Conservation (phyloP, 1,140 invertebrate species). For the Asbolus verrucosus region DNA sequence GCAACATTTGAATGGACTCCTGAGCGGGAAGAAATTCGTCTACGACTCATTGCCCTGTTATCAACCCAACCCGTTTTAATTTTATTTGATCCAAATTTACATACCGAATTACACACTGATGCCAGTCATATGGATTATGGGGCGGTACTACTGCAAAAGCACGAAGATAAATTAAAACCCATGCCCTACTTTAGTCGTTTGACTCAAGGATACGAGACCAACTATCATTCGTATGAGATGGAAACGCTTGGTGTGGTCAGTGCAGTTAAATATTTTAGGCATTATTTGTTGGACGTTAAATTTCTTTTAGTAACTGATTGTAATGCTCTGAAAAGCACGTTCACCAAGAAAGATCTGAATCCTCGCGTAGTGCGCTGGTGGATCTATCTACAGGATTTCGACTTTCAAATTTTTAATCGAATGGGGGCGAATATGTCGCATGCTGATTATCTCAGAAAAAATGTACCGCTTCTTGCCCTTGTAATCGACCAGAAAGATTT, state of each 20-base stretch:
- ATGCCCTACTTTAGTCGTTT: constrained; percentile 51
- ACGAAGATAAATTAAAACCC: constrained; percentile 44
- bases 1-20: constrained; percentile 25
- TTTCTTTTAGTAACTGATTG: constrained; percentile 64
- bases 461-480: constrained; percentile 46
- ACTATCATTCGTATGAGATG: constrained; percentile 48
- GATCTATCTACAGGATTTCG: constrained; percentile 63
- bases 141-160: constrained; percentile 58
- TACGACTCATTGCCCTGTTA: background rate
- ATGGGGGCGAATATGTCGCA: constrained; percentile 58
- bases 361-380: constrained; percentile 63
- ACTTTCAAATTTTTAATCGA: constrained; percentile 57
- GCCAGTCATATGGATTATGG: constrained; percentile 58
- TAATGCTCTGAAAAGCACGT: constrained; percentile 61
- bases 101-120: constrained; percentile 58
- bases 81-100: constrained; percentile 18
- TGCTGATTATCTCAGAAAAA: constrained; percentile 62
- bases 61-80: background rate
- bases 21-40: constrained; percentile 37
- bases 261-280: constrained; percentile 61
- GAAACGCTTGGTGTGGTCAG: constrained; percentile 55
- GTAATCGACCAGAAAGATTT: constrained; percentile 40
- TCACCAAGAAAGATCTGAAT: constrained; percentile 62
- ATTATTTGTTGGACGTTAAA: constrained; percentile 61
- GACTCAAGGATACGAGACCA: constrained; percentile 43